phyloP scores from a whole-genome alignment of 2,888 invertebrate species.

The Sthenelais limicola region DNA sequence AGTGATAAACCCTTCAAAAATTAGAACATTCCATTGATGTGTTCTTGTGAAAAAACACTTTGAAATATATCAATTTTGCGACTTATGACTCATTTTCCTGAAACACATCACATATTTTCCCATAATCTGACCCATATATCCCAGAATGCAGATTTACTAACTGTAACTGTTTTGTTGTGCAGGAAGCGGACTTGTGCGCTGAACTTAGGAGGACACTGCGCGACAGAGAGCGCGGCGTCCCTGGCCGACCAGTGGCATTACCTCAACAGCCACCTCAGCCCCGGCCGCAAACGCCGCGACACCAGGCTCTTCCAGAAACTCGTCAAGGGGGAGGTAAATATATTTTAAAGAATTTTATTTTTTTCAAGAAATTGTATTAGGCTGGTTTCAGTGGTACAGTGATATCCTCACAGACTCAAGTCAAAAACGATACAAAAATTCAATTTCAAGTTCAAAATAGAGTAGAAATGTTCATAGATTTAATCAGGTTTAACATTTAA shows the following conservation, averaged over 20 bases:
- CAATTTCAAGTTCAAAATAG: too few species aligned
- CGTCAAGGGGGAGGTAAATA: conserved; percentile 36
- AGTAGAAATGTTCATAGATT: too few species aligned
- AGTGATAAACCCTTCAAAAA: too few species aligned
- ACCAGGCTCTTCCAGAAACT: conserved; percentile 39
- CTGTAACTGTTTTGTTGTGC: conserved; percentile 14
- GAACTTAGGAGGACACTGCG: conserved; percentile 69
- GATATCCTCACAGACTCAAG: too few species aligned
- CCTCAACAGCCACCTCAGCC: conserved; percentile 63
- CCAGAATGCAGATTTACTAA: not conserved
- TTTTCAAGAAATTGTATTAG: too few species aligned
- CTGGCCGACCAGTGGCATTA: conserved; percentile 67
- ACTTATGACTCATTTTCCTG: not conserved
- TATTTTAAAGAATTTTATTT: not conserved
- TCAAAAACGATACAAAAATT: too few species aligned
- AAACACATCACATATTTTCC: too few species aligned
- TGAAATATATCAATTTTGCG: not conserved
- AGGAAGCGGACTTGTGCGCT: conserved; percentile 65
- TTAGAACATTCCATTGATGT: too few species aligned
- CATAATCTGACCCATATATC: not conserved
- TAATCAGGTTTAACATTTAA: too few species aligned
- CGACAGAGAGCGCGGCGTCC: conserved; percentile 64
- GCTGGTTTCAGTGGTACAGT: too few species aligned
- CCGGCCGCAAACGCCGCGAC: conserved; percentile 59
- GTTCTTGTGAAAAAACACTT: not conserved